Evolutionary conservation across 1,140 invertebrate genomes (phyloP).

Genomic region (Cydia amplana): DNA sequence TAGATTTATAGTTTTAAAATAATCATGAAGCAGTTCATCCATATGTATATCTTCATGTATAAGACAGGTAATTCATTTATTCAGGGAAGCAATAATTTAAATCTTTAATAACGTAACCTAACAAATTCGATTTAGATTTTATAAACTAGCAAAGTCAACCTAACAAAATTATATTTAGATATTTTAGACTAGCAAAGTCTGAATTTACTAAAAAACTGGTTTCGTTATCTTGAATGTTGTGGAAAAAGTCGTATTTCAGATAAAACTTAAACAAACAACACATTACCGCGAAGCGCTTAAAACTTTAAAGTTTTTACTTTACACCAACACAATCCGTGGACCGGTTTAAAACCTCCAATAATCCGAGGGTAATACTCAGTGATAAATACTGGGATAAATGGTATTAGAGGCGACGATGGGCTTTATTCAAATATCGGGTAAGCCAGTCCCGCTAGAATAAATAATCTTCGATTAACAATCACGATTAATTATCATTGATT

Average conservation of each 20-base stretch:
- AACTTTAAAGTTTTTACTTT: background rate
- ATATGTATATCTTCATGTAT: too few species aligned
- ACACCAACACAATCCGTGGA: background rate
- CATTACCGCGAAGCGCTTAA: background rate
- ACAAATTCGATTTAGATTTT: too few species aligned
- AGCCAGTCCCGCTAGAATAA: slow-evolving; percentile 38
- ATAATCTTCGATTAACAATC: slow-evolving; percentile 34
- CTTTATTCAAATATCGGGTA: slow-evolving; percentile 54
- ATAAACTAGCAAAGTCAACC: too few species aligned
- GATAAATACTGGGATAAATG: slow-evolving; percentile 50
- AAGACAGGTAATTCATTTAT: too few species aligned
- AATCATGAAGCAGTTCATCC: background rate
- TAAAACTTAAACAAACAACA: slow-evolving; percentile 12
- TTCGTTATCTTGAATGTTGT: too few species aligned
- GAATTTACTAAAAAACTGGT: too few species aligned
- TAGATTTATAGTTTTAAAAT: background rate
- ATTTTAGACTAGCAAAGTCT: too few species aligned
- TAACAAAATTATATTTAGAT: too few species aligned
- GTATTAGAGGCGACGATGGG: slow-evolving; percentile 42
- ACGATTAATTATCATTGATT: slow-evolving; percentile 10
- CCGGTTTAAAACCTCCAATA: slow-evolving; percentile 41
- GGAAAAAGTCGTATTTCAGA: too few species aligned
- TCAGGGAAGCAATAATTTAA: too few species aligned
- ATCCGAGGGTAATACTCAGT: slow-evolving; percentile 46
- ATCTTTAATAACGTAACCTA: too few species aligned